Evolutionary conservation across 2,797 vertebrate species (phyloP), one percentile per base, ranked within the genome.

Genomic region (Mareca strepera): DNA sequence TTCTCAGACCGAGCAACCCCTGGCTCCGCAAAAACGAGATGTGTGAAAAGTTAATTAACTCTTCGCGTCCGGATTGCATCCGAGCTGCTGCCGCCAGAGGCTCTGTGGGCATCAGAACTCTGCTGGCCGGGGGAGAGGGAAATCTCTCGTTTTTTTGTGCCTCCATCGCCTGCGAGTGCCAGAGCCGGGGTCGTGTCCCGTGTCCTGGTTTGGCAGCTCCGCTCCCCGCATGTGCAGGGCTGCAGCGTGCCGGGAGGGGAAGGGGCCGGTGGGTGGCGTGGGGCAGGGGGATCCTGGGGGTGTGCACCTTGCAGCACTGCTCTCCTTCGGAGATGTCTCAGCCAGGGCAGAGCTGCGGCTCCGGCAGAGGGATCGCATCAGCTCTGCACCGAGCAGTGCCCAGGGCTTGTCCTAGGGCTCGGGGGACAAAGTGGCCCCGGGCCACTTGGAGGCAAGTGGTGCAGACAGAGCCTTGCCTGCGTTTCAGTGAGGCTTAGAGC

Each of bases 21-120:
- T 1, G 20, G 84, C 29, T 3, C 77, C 0, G 62, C 82, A 21
- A 68, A 90, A 73, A 14, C 8, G 17, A 64, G 78, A 26, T n/a
- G 75, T 68, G 56, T 67, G 75, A 59, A 59, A 81, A 94, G 92
- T 89, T 84, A 68, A 86, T 74, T 86, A 84, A 91, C 62, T 90
- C 91, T 88, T 68, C 59, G 63, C 43, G 13, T 44, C 70, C 6
- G 18, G 17, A 1, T 11, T 12, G 48, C 74, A 23, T n/a, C 4
- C 5, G 44, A 56, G 70, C 67, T 14, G 83, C 88, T 66, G 62
- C 7, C 14, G 11, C 7, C 70, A 8, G 64, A 31, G 68, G 5
- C 41, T 50, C 62, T 0, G 6, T 1, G 6, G 29, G 63, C 33
- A 50, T 4, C 18, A 1, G 37, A 5, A 68, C 74, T 58, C 78